Percentiles rank a stretch among this genome's conserved stretches.
Evolutionary conservation across 2,888 invertebrate genomes (phyloP).

Genomic region (Latrodectus hesperus): DNA sequence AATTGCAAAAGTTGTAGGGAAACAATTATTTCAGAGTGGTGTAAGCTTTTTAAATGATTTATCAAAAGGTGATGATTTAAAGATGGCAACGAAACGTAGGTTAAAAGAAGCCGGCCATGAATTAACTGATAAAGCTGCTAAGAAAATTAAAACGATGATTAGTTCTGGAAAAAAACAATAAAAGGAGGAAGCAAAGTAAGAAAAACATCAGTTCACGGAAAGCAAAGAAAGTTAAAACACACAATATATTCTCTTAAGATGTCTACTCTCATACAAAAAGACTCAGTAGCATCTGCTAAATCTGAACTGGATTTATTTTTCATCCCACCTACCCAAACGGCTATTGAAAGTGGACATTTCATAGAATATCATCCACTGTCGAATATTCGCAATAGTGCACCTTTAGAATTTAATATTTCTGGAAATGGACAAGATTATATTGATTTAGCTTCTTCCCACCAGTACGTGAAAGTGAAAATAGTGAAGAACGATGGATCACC

Average conservation of each 20-base stretch:
- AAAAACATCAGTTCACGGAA: conserved; percentile 9
- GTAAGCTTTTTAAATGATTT: conserved; percentile 13
- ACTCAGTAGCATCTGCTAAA: too few relatives aligned
- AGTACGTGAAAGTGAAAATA: too few relatives aligned
- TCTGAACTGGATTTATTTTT: too few relatives aligned
- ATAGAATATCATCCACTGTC: conserved; percentile 29
- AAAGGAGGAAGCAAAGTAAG: neutral
- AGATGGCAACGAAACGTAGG: neutral
- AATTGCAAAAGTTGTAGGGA: conserved; percentile 32
- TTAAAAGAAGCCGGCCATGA: neutral
- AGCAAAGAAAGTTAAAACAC: conserved; percentile 14
- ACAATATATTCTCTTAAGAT: too few relatives aligned
- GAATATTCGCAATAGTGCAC: conserved; percentile 9
- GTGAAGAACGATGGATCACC: too few relatives aligned
- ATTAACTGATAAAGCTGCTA: neutral
- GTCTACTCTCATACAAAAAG: too few relatives aligned
- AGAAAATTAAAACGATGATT: conserved; percentile 9
- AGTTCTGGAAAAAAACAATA: conserved; percentile 14
- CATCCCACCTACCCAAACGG: too few relatives aligned
- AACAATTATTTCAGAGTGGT: conserved; percentile 25
- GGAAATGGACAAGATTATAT: too few relatives aligned
- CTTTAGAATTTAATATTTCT: too few relatives aligned
- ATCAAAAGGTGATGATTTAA: conserved; percentile 12
- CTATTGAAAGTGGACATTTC: too few relatives aligned
- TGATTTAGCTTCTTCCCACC: too few relatives aligned